phyloP scores from a whole-genome alignment of 1,140 invertebrate genomes.

The Cardiocondyla obscurior region DNA sequence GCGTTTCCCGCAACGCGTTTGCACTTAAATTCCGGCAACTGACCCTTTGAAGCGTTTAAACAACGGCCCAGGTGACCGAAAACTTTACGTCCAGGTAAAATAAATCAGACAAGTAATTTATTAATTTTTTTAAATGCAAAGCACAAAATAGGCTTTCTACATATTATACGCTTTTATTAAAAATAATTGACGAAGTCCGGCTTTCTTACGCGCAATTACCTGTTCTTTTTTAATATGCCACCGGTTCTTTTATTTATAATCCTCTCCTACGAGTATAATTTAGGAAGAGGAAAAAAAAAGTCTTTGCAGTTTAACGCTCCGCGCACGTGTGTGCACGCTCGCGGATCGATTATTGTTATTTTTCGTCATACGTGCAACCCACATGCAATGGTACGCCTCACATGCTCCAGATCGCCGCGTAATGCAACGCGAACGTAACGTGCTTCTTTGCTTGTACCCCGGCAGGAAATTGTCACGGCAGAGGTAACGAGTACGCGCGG shows the following conservation, averaged over 20 bases:
- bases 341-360: constrained; percentile 27
- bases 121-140: too few species aligned
- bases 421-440: constrained; percentile 8
- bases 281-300: neutral
- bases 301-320: neutral
- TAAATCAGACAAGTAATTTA: too few species aligned
- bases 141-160: too few species aligned
- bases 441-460: constrained; percentile 23
- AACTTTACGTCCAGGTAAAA: too few species aligned
- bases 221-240: neutral
- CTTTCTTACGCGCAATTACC: neutral
- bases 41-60: too few species aligned
- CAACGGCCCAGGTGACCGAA: too few species aligned
- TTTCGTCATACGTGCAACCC: neutral
- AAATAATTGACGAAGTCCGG: too few species aligned
- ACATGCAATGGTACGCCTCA: neutral
- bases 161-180: too few species aligned
- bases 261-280: neutral
- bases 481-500: constrained; percentile 1
- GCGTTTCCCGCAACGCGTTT: too few species aligned
- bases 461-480: constrained; percentile 8
- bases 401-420: neutral
- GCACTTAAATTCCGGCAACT: too few species aligned
- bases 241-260: neutral
- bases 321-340: neutral